Conservation (phyloP, 2,888 invertebrate species). For the Trichogramma dendrolimi region DNA sequence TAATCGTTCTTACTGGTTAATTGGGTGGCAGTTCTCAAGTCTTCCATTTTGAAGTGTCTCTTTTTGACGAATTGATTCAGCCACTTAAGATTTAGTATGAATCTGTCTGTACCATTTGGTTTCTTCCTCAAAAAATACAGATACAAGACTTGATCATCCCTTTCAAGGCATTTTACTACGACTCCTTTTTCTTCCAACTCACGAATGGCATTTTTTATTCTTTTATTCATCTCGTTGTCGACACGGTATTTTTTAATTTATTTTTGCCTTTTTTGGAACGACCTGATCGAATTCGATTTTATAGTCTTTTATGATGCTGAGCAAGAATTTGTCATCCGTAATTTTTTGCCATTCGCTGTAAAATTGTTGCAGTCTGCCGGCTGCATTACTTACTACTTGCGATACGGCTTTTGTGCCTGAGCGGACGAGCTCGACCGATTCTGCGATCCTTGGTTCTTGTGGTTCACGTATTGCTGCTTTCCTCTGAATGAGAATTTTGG, state of each 20-base stretch:
- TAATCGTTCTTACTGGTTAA: conserved; percentile 13
- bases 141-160: conserved; percentile 21
- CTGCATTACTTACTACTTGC: conserved; percentile 15
- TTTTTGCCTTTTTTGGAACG: not conserved
- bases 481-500: conserved; percentile 4
- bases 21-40: conserved; percentile 17
- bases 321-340: conserved; percentile 12
- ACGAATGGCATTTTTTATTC: not conserved
- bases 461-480: not conserved
- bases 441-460: not conserved
- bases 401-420: too few species aligned
- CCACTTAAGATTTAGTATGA: conserved; percentile 25
- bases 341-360: conserved; percentile 11
- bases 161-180: conserved; percentile 1
- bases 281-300: conserved; percentile 11
- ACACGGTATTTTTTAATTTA: not conserved
- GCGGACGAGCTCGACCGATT: not conserved
- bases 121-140: conserved; percentile 21
- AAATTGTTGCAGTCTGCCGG: conserved; percentile 13
- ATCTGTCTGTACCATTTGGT: conserved; percentile 18
- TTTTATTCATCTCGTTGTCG: not conserved
- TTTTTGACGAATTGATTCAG: conserved; percentile 21
- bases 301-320: conserved; percentile 15
- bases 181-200: conserved; percentile 11
- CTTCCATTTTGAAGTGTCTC: conserved; percentile 26